phyloP scores from a whole-genome alignment of 1,140 invertebrate genomes.

The Monomorium pharaonis region DNA sequence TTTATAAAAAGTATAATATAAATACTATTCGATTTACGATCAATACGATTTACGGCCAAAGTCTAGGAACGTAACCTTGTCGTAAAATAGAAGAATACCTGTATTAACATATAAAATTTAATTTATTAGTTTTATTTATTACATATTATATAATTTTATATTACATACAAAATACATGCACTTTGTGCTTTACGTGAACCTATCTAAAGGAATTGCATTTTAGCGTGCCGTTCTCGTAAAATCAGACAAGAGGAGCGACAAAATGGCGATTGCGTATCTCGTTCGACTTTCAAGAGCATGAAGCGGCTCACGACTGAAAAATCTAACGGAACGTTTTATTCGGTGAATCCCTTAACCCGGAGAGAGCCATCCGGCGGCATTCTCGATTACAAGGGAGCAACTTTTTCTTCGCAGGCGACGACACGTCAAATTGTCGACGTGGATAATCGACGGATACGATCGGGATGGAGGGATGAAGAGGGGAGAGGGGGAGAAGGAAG shows the following conservation, averaged over 20 bases:
- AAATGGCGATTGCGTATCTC: slow-evolving; percentile 28
- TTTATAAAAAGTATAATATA: too few species aligned
- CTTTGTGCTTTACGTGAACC: not conserved
- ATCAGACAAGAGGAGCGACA: not conserved
- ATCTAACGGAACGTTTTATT: slow-evolving; percentile 47
- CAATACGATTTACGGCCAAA: too few species aligned
- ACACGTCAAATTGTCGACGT: slow-evolving; percentile 67
- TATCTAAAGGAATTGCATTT: not conserved
- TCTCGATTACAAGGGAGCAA: slow-evolving; percentile 60
- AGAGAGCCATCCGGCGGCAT: not conserved
- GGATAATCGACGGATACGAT: slow-evolving; percentile 70
- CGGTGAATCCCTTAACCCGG: slow-evolving; percentile 23
- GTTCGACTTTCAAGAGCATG: not conserved
- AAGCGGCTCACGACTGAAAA: not conserved
- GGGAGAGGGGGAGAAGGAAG: too few species aligned
- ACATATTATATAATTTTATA: too few species aligned
- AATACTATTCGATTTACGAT: too few species aligned
- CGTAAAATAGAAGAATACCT: too few species aligned
- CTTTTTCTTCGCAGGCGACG: slow-evolving; percentile 64
- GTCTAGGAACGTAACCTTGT: too few species aligned
- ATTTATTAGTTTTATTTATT: too few species aligned
- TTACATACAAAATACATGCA: too few species aligned
- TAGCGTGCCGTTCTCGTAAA: not conserved
- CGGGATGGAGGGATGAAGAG: not conserved
- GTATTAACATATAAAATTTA: not conserved